Conservation (phyloP, 2,888 invertebrate species). For the Macrophya alboannulata region DNA sequence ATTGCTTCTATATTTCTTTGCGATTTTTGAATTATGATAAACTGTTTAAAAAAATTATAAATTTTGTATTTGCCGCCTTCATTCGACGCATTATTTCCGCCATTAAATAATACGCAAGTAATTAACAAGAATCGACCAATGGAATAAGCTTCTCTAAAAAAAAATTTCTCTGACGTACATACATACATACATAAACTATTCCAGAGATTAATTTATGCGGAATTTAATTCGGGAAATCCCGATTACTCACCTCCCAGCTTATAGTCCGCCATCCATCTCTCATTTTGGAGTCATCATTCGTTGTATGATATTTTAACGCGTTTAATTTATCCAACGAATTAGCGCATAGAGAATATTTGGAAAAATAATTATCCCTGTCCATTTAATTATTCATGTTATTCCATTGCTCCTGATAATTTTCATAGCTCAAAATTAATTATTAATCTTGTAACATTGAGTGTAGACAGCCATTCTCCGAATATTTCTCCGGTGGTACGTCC, state of each 20-base stretch:
- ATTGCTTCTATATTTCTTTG: neutral
- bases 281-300: slow-evolving; percentile 52
- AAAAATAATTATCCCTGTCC: slow-evolving; percentile 59
- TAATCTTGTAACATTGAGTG: neutral
- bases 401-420: neutral
- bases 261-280: slow-evolving; percentile 39
- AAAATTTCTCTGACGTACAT: neutral
- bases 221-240: slow-evolving; percentile 31
- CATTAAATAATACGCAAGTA: neutral
- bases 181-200: neutral
- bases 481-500: neutral
- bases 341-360: slow-evolving; percentile 64
- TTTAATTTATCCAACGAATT: slow-evolving; percentile 62
- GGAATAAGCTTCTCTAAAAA: neutral
- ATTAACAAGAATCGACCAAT: neutral
- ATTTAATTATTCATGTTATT: neutral
- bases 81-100: neutral
- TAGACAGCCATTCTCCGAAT: neutral
- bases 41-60: neutral
- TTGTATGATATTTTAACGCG: slow-evolving; percentile 60
- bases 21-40: neutral
- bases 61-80: slow-evolving; percentile 6
- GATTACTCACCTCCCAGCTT: slow-evolving; percentile 53
- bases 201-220: slow-evolving; percentile 6
- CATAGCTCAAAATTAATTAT: neutral